Evolutionary conservation across 2,113 vertebrate genomes (phyloP), one percentile per base, ranked within the genome.

Genomic region (Amblyopsis rosae): DNA sequence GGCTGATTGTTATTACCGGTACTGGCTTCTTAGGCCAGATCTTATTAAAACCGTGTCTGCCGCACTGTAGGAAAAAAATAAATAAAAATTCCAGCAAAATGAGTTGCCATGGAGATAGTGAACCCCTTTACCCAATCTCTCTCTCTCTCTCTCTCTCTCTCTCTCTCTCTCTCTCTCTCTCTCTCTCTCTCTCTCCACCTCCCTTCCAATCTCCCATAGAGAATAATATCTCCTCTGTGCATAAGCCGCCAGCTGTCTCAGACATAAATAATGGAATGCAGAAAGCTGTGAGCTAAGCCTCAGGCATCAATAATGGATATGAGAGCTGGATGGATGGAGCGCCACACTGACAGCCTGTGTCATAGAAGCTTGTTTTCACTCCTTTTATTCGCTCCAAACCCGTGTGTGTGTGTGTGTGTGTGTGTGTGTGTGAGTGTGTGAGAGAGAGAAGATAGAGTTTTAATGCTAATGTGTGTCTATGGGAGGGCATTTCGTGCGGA

Each of bases 241-340:
- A 83, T 89, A 62, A 87, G 79, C 80, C 69, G 63, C 87, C 85
- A 87, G 86, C 85, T 89, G 87, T 88, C 88, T 88, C 80, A 84
- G 91, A 86, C 91, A 90, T 92, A 88, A 94, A 93, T 94, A 94
- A 93, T 92, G 87, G 89, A 93, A 88, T 70, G 86, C 41, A 82
- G 87, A 91, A 83, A 73, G 73, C 69, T 84, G 76, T 80, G 87
- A 92, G 92, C 82, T 87, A 70, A 87, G 86, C 90, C 88, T 80
- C 75, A 74, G 82, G 90, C 86, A 88, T 91, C 86, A 89, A 91
- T 91, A 91, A 90, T 90, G 69, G 80, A 91, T 87, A 73, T 57
- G 77, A 62, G 82, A 72, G 75, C 62, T 75, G 76, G 81, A 86
- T 80, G 89, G 91, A 91, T 90, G 73, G 79, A 49, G 76, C 85